Percentiles rank a stretch among this genome's conserved stretches.
Conservation (phyloP, 2,113 vertebrate species). For the Erpornis zantholeuca region DNA sequence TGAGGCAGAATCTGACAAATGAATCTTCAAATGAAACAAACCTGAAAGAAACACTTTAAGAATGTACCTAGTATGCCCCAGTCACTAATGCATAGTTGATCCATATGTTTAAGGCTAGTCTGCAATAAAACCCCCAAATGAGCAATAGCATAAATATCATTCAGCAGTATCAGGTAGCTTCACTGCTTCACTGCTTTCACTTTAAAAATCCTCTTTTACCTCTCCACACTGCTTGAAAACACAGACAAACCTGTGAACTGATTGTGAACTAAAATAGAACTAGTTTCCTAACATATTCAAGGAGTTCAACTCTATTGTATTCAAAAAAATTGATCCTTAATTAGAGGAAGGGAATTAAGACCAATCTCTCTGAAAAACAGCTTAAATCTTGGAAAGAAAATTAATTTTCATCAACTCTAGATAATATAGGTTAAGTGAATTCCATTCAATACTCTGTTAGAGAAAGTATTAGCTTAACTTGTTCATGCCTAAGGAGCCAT, state of each 20-base stretch:
- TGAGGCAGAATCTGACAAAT: neutral
- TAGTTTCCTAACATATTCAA: neutral
- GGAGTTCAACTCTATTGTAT: neutral
- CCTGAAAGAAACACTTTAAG: neutral
- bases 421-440: neutral
- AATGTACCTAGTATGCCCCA: neutral
- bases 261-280: neutral
- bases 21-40: neutral
- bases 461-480: neutral
- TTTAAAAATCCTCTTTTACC: neutral
- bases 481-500: neutral
- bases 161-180: accelerated
- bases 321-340: neutral
- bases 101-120: neutral
- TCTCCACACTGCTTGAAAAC: neutral
- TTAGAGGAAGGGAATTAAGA: neutral
- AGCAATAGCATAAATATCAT: neutral
- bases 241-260: neutral
- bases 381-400: neutral
- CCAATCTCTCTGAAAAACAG: neutral
- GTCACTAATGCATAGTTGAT: neutral
- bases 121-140: neutral
- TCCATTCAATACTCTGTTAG: neutral
- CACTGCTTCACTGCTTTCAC: neutral
- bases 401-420: neutral